Base-by-base conservation (phyloP, 2,113 vertebrate species). In the Irena cyanogastra region DNA sequence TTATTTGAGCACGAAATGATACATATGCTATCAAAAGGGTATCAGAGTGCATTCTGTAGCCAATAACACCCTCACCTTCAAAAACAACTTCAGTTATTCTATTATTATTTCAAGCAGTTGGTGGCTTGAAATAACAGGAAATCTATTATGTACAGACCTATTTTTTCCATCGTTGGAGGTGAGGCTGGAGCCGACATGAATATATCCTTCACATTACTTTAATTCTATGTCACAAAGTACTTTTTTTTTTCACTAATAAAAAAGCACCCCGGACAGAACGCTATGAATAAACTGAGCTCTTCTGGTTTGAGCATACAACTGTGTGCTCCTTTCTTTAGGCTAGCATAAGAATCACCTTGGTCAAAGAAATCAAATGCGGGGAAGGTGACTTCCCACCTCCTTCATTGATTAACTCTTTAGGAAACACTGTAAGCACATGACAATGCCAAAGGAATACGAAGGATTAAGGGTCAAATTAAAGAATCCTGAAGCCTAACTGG, bases 361-460 rank as follows among this genome's bases (percentile, higher is more conserved):
- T 77, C n/a, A 93, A 71, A 90, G 20, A 56, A 86, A 92, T 23
- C 41, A 95, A 97, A 89, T 19, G 13, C 49, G 96, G 44, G n/a
- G 35, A 87, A 87, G 35, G 27, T 35, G 16, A 45, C 53, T 92
- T 96, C 84, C 42, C n/a, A 33, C 16, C 31, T 63, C 71, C 94
- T 89, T 37, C 12, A 16, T 28, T 28, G 21, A 92, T 13, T 93
- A 93, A 86, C n/a, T 90, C 90, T 41, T 82, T 84, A 89, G 44
- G 28, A 96, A 95, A 72, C 7, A 54, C 16, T 49, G 7, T 53
- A 63, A 76, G 44, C 4, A 74, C 4, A 24, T 69, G 22, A 81
- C 33, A 90, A 28, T 56, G 9, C 8, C 50, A 54, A 94, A 87
- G 10, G 28, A 94, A 77, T 65, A 45, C 6, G 5, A 72, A 68